Percentiles rank a stretch among this genome's conserved stretches.
Conservation (phyloP, 2,113 vertebrate species). For the Condylura cristata region DNA sequence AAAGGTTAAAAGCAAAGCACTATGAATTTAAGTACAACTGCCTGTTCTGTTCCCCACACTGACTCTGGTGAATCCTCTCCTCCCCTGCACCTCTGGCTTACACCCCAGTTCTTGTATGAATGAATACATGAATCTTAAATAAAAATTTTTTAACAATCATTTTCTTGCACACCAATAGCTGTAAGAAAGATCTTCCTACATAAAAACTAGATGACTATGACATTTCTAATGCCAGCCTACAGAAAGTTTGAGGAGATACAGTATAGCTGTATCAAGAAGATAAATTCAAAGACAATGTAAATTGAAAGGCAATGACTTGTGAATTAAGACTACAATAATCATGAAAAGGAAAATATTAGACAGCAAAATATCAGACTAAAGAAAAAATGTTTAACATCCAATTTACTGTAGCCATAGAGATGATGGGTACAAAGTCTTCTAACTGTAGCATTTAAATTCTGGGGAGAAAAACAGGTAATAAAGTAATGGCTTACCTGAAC, state of each 20-base stretch:
- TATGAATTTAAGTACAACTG: too few relatives aligned
- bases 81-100: too few relatives aligned
- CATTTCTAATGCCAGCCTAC: background rate
- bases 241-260: background rate
- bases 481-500: conserved; percentile 91
- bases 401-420: background rate
- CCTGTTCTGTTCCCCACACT: too few relatives aligned
- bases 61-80: too few relatives aligned
- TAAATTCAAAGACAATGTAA: background rate
- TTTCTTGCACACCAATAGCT: too few relatives aligned
- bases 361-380: background rate
- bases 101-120: too few relatives aligned
- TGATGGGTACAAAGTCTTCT: background rate
- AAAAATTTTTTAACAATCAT: too few relatives aligned
- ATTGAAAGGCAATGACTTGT: background rate
- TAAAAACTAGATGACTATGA: background rate
- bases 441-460: background rate
- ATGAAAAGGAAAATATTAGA: background rate
- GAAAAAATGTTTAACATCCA: background rate
- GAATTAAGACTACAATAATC: background rate
- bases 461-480: background rate
- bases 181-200: too few relatives aligned
- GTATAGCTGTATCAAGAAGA: background rate
- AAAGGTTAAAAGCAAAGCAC: too few relatives aligned
- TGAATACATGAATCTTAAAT: too few relatives aligned